Conservation (phyloP, 2,113 vertebrate genomes). For the Tringa solitaria region DNA sequence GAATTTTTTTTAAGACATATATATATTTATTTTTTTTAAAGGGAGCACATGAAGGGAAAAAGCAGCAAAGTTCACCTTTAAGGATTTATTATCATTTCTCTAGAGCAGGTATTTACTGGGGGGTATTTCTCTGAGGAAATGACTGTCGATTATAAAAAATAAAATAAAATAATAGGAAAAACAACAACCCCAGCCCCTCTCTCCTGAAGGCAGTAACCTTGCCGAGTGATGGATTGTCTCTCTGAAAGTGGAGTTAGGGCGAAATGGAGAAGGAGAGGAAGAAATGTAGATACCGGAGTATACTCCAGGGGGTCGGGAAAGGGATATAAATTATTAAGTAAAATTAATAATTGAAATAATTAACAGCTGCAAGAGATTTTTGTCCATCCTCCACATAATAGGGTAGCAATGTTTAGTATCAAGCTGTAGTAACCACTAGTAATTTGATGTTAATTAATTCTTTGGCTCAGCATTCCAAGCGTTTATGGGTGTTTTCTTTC, state of each 20-base stretch:
- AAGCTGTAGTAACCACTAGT: slow-evolving; percentile 42
- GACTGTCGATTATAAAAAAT: slow-evolving; percentile 14
- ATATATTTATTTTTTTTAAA: not conserved
- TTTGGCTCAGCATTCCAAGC: slow-evolving; percentile 31
- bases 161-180: not conserved
- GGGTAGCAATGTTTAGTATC: slow-evolving; percentile 34
- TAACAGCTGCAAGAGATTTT: slow-evolving; percentile 61
- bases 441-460: slow-evolving; percentile 71
- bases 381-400: slow-evolving; percentile 48
- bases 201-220: slow-evolving; percentile 28
- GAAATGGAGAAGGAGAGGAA: slow-evolving; percentile 1
- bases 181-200: not conserved
- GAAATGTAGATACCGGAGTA: slow-evolving; percentile 25
- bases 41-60: not conserved
- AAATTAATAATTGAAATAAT: slow-evolving; percentile 73
- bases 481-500: slow-evolving; percentile 53
- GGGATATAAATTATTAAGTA: slow-evolving; percentile 68
- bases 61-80: slow-evolving; percentile 47
- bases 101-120: not conserved
- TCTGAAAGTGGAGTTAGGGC: not conserved
- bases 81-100: slow-evolving; percentile 32
- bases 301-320: slow-evolving; percentile 29
- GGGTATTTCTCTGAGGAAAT: slow-evolving; percentile 20
- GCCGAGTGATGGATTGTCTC: not conserved
- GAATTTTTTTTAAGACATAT: not conserved